phyloP scores from a whole-genome alignment of 2,888 invertebrate genomes.

The Apamea epomidion region DNA sequence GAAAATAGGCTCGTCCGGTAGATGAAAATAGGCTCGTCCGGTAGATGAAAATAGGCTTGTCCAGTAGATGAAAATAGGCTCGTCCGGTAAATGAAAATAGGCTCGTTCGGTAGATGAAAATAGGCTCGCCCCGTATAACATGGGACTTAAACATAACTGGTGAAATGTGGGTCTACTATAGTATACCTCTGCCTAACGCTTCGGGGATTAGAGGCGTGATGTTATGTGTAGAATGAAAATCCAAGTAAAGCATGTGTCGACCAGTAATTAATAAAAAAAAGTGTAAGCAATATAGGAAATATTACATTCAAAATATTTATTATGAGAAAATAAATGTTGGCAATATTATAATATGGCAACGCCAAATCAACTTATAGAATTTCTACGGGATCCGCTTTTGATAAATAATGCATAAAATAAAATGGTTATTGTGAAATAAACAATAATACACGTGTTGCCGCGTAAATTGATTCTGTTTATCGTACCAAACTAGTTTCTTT shows the following conservation, averaged over 20 bases:
- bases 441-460: constrained; percentile 50
- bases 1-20: too few relatives aligned
- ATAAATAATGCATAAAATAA: constrained; percentile 56
- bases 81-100: too few relatives aligned
- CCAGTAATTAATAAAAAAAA: not conserved
- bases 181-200: too few relatives aligned
- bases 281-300: not conserved
- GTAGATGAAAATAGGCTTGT: too few relatives aligned
- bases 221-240: not conserved
- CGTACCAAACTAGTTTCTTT: constrained; percentile 34
- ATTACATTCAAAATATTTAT: not conserved
- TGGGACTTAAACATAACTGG: too few relatives aligned
- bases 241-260: not conserved
- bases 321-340: not conserved
- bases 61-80: too few relatives aligned
- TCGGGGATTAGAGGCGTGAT: too few relatives aligned
- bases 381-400: not conserved
- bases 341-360: not conserved
- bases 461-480: constrained; percentile 60
- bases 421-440: constrained; percentile 58
- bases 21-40: too few relatives aligned
- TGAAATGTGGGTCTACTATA: too few relatives aligned
- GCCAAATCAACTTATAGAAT: constrained; percentile 1
- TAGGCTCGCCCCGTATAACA: too few relatives aligned
- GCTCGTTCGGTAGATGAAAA: too few relatives aligned